Evolutionary conservation across 1,140 invertebrate species (phyloP), one percentile per base, ranked within the genome.

Genomic region (Cyclargus thomasi): DNA sequence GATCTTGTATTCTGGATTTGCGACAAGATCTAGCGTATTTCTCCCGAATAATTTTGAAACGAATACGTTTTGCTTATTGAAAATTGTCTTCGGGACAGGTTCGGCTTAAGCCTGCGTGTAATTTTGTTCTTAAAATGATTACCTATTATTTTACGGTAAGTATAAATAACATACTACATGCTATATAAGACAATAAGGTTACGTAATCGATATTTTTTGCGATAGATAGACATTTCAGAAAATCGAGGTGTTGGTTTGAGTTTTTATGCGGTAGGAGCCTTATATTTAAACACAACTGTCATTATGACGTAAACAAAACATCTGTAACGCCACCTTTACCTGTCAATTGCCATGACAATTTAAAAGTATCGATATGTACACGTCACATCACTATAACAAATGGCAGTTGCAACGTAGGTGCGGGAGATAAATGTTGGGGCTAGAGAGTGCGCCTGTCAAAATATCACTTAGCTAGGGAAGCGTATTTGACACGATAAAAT

Each of bases 381-480:
- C 18, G 17, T 55, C 53, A 55, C 53, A 17, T 55, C 53, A n/a
- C n/a, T 55, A 20, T 2, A 55, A 55, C 16, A 16, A 55, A 55
- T 55, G 53, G 18, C 16, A 55, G 18, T 55, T 55, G n/a, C 53
- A n/a, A n/a, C n/a, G 14, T 55, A n/a, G 53, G 6, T n/a, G 53
- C 53, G 53, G 18, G n/a, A 18, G 53, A 55, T 55, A 55, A 55
- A 55, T 55, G 53, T 55, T 20, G 7, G 53, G 7, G 53, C 18
- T 18, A 55, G 53, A 18, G 53, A 55, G 53, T 18, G 53, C 53
- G 18, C n/a, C 53, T 55, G 53, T 55, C 53, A n/a, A 55, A 55
- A 55, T 55, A 55, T 55, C 53, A 55, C 53, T 55, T 55, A 17
- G 18, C 53, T 55, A 55, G 53, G 18, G 53, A 17, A 17, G 53